Evolutionary conservation across 2,113 vertebrate species (phyloP).

Genomic region (Archocentrus centrarchus): DNA sequence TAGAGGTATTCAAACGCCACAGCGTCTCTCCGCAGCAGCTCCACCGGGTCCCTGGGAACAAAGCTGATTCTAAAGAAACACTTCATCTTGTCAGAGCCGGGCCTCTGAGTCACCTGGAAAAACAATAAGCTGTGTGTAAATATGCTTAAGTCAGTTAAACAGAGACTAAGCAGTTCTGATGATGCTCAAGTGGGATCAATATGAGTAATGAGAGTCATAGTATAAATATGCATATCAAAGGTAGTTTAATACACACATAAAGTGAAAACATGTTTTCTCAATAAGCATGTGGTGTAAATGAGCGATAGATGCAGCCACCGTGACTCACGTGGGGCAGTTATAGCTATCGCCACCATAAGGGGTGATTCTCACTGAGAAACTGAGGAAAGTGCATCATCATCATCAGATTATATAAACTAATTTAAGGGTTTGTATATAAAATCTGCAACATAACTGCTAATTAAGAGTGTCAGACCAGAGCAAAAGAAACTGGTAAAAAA

Average conservation of each 20-base stretch:
- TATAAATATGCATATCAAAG: neutral
- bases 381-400: no score
- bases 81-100: slow-evolving; percentile 95
- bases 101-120: slow-evolving; percentile 92
- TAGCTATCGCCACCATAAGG: no score
- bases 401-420: no score
- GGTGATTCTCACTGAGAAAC: no score
- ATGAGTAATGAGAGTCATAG: neutral
- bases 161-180: neutral
- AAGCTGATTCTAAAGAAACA: slow-evolving; percentile 98
- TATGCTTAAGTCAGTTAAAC: neutral
- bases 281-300: no score
- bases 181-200: neutral
- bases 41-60: slow-evolving; percentile 95
- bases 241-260: neutral
- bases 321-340: no score
- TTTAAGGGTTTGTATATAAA: no score
- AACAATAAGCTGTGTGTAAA: neutral
- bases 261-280: no score
- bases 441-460: no score
- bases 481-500: no score
- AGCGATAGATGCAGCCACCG: no score
- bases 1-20: slow-evolving; percentile 98
- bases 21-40: slow-evolving; percentile 93
- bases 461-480: no score